Conservation (phyloP, 35 echinoderm and acorn worm species). For the Strongylocentrotus purpuratus region DNA sequence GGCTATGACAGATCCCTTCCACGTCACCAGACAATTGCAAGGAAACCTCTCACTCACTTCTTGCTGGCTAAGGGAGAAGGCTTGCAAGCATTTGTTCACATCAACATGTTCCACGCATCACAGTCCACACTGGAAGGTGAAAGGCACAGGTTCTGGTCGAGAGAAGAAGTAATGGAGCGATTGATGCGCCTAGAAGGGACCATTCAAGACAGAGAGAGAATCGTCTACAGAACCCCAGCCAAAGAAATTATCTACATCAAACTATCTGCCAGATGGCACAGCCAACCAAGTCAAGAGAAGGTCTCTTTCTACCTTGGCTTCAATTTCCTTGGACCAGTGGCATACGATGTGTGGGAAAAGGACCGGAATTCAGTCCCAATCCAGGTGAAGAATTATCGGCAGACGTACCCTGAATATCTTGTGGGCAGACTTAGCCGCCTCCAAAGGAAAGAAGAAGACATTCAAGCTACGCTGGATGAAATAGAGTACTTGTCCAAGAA, state of each 20-base stretch:
- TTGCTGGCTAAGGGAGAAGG: constrained; percentile 15
- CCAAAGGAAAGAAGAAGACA: neutral
- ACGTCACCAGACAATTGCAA: neutral
- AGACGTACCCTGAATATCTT: constrained; percentile 12
- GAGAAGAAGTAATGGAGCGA: neutral
- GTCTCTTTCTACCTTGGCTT: constrained; percentile 27
- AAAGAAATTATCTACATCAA: constrained; percentile 3
- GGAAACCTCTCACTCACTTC: constrained; percentile 2
- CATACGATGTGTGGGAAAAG: neutral
- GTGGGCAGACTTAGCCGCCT: neutral
- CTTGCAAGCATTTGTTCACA: neutral
- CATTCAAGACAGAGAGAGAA: neutral
- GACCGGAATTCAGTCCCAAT: too few relatives aligned
- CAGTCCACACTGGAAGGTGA: neutral
- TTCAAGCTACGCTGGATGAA: neutral
- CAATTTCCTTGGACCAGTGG: neutral
- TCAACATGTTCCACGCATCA: neutral
- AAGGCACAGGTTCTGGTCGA: constrained; percentile 24
- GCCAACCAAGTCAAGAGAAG: constrained; percentile 31
- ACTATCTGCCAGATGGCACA: neutral
- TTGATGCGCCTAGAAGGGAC: constrained; percentile 21
- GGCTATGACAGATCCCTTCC: neutral
- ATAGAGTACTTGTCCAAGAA: constrained; percentile 7
- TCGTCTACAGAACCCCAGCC: neutral
- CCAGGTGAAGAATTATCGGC: neutral